Evolutionary conservation across 2,113 vertebrate species (phyloP).

Genomic region (Scomber scombrus): DNA sequence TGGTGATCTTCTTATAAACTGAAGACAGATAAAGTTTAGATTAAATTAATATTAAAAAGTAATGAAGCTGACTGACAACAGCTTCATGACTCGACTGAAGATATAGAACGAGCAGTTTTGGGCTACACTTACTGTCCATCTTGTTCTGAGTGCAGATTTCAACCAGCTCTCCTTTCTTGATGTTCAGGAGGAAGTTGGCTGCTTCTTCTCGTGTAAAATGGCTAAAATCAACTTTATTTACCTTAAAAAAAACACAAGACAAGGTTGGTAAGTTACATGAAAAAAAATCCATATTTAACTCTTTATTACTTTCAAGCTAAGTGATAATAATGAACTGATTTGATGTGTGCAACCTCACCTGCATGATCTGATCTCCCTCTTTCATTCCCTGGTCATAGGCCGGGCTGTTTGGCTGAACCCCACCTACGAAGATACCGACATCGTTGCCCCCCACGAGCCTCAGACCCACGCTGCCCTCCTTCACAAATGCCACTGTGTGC

Average conservation of each 20-base stretch:
- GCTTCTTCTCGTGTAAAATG: constrained; percentile 95
- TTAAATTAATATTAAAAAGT: too few species aligned
- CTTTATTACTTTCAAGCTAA: neutral
- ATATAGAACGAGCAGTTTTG: too few species aligned
- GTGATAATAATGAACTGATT: neutral
- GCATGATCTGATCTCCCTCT: constrained; percentile 95
- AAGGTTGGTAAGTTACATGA: neutral
- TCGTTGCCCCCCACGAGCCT: constrained; percentile 94
- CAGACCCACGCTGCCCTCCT: constrained; percentile 90
- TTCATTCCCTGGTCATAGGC: constrained; percentile 88
- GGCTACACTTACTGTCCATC: constrained; percentile 91
- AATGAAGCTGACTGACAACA: too few species aligned
- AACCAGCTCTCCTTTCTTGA: constrained; percentile 85
- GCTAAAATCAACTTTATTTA: constrained; percentile 88
- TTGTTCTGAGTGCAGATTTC: constrained; percentile 89
- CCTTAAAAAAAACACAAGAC: constrained; percentile 76
- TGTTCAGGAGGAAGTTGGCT: constrained; percentile 88
- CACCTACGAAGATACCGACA: constrained; percentile 94
- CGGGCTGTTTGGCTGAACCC: constrained; percentile 92
- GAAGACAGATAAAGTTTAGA: neutral
- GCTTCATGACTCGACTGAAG: neutral
- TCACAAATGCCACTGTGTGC: constrained; percentile 86
- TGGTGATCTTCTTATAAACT: constrained; percentile 95
- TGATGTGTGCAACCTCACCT: constrained; percentile 82
- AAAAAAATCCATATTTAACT: neutral